Percentiles rank a stretch among this genome's conserved stretches.
These are phyloP conservation scores for Dolichopus griseipennis DNA, from an alignment of 2,888 invertebrate genomes.

Conservation along the genomic window DNA sequence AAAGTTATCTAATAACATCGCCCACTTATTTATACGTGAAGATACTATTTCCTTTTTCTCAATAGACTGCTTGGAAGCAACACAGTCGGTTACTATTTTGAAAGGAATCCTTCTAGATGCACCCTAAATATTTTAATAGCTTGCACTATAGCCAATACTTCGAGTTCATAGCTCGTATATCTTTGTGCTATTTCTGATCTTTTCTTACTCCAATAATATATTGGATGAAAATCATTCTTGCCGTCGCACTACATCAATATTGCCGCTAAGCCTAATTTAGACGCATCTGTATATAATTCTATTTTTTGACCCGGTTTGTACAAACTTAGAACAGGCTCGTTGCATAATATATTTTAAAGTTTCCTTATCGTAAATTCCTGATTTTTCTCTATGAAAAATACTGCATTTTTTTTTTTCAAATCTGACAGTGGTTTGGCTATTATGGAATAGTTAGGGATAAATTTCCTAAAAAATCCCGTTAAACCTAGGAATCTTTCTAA, in stretches of 20 bases:
- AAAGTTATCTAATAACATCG: constrained; percentile 23
- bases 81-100: constrained; percentile 11
- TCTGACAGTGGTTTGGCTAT: constrained; percentile 22
- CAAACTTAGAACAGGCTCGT: background rate
- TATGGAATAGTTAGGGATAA: constrained; percentile 22
- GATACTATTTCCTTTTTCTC: constrained; percentile 28
- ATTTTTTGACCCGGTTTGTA: background rate
- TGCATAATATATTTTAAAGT: constrained; percentile 13
- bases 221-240: constrained; percentile 9
- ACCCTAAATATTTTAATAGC: constrained; percentile 12
- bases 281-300: too few species aligned
- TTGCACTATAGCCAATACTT: constrained; percentile 11
- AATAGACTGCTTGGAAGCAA: constrained; percentile 1
- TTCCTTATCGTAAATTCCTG: constrained; percentile 22
- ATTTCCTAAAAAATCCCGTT: constrained; percentile 25
- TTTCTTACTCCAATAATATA: constrained; percentile 9
- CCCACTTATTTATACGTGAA: constrained; percentile 16
- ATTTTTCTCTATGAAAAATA: constrained; percentile 23
- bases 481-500: constrained; percentile 19
- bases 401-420: too few species aligned
- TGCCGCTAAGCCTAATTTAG: constrained; percentile 16
- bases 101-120: background rate
- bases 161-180: constrained; percentile 29
- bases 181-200: constrained; percentile 22
- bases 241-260: background rate